Conservation (phyloP, 2,113 vertebrate genomes). For the Gallinago undulata region DNA sequence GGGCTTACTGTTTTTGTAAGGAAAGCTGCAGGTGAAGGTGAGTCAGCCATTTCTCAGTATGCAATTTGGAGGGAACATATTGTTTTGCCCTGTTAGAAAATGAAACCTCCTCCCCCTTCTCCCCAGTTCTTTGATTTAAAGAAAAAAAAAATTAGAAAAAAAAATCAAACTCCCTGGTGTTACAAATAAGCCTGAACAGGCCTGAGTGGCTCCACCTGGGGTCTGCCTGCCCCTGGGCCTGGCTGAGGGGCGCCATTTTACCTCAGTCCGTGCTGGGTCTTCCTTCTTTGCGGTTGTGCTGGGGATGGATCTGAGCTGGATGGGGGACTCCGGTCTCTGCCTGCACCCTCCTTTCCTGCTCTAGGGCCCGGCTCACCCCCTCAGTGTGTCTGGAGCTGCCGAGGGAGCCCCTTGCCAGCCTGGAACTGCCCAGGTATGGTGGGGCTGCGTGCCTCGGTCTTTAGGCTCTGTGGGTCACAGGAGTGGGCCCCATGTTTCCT, state of each 20-base stretch:
- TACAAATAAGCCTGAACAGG: not conserved
- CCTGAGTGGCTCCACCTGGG: not conserved
- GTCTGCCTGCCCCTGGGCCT: accelerated
- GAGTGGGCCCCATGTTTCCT: accelerated
- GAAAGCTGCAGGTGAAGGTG: not conserved
- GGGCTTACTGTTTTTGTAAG: not conserved
- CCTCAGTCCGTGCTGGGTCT: accelerated
- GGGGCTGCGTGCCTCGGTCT: accelerated
- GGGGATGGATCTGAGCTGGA: accelerated
- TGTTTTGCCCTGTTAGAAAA: not conserved
- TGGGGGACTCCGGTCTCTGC: accelerated
- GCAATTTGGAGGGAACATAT: not conserved
- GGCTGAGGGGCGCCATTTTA: accelerated
- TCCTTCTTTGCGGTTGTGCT: not conserved
- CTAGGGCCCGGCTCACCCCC: accelerated
- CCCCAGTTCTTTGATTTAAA: not conserved
- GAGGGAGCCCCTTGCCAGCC: not conserved
- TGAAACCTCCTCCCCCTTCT: not conserved
- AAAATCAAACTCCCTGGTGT: not conserved
- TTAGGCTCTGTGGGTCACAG: not conserved
- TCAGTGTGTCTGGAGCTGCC: accelerated
- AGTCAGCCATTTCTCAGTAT: not conserved
- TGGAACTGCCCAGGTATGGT: not conserved
- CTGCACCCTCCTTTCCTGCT: accelerated
- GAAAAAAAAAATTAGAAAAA: not conserved